A percentile compares a stretch with the other conserved stretches of the same genome.
phyloP scores from a whole-genome alignment of 2,797 vertebrate genomes.

The Yasuhikotakia modesta region DNA sequence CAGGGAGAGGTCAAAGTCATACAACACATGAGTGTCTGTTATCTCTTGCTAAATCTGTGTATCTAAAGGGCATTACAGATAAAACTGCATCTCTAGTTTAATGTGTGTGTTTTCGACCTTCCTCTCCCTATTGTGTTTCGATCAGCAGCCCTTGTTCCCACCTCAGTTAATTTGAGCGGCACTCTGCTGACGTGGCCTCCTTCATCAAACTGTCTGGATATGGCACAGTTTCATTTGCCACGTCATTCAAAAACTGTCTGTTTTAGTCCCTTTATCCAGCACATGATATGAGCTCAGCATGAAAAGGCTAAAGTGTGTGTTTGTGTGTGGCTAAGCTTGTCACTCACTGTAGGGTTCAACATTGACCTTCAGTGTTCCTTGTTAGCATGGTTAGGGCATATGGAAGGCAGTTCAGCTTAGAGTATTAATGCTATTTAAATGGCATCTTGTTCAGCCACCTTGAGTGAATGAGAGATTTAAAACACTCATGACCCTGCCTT shows the following conservation, averaged over 20 bases:
- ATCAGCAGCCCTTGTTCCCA: conserved; percentile 7
- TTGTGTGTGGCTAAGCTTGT: background rate
- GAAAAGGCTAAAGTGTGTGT: background rate
- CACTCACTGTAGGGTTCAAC: conserved; percentile 7
- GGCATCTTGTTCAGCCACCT: conserved; percentile 22
- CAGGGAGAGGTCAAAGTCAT: conserved; percentile 12
- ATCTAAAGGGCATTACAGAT: conserved; percentile 46
- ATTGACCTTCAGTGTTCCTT: conserved; percentile 20
- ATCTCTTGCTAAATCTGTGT: conserved; percentile 15
- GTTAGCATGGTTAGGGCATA: background rate
- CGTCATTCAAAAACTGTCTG: background rate
- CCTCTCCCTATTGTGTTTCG: conserved; percentile 33
- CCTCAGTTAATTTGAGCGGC: background rate
- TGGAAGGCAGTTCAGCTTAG: background rate
- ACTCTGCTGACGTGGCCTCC: conserved; percentile 19
- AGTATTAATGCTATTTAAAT: conserved; percentile 41
- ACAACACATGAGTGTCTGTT: conserved; percentile 22
- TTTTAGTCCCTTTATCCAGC: background rate
- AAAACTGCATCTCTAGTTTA: conserved; percentile 31
- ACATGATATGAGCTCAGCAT: conserved; percentile 1
- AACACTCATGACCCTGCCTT: background rate
- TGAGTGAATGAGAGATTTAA: conserved; percentile 29
- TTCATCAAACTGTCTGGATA: conserved; percentile 33
- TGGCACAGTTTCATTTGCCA: conserved; percentile 19
- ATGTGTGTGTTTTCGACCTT: conserved; percentile 25